A percentile compares a stretch with the other conserved stretches of the same genome.
Evolutionary conservation across 1,140 invertebrate species (phyloP).

Genomic region (Kradibia gibbosae): DNA sequence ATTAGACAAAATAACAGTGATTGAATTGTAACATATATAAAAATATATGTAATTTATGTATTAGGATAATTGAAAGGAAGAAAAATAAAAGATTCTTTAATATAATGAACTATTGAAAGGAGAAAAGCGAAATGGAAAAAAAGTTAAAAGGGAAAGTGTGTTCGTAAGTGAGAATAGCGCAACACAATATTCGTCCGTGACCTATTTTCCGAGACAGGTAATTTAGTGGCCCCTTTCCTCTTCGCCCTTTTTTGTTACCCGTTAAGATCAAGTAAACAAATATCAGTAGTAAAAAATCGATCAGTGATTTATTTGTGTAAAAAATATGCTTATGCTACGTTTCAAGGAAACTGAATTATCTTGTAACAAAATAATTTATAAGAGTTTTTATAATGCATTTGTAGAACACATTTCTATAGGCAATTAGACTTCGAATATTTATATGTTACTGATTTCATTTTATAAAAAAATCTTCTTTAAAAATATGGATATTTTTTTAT

Average conservation of each 20-base stretch:
- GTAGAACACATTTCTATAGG: too few species aligned
- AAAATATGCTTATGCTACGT: not conserved
- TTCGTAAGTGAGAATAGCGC: not conserved
- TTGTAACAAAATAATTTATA: too few species aligned
- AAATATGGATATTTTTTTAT: too few species aligned
- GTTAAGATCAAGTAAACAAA: not conserved
- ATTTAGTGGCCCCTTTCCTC: not conserved
- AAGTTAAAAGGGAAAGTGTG: slow-evolving; percentile 17
- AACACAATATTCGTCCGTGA: slow-evolving; percentile 29
- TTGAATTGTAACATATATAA: not conserved
- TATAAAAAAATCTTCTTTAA: too few species aligned
- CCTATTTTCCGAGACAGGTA: slow-evolving; percentile 15
- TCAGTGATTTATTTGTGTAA: not conserved
- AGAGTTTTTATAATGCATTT: too few species aligned
- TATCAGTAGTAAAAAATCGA: not conserved
- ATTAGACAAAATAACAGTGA: too few species aligned
- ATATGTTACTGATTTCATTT: too few species aligned
- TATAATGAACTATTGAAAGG: not conserved
- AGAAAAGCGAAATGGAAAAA: slow-evolving; percentile 12
- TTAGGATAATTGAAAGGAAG: not conserved
- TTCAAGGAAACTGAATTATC: not conserved
- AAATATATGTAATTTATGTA: not conserved
- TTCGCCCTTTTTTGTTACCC: not conserved
- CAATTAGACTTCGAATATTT: too few species aligned
- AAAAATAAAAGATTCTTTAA: not conserved